Evolutionary conservation across 2,888 invertebrate species (phyloP), one percentile per base, ranked within the genome.

Genomic region (Aphrophora alni): DNA sequence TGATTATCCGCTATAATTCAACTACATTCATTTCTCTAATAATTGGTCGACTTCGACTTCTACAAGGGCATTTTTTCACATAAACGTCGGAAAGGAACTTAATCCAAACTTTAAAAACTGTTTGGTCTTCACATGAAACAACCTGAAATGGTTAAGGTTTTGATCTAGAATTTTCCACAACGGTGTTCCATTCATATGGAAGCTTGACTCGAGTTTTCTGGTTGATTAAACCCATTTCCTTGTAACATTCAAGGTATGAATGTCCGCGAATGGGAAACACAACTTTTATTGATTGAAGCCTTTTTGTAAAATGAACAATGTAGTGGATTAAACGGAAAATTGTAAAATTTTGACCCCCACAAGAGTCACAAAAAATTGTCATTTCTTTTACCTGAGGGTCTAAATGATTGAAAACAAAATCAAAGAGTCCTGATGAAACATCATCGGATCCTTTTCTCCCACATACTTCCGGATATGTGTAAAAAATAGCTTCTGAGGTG

Each of bases 221-320:
- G 44, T 85, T 84, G 26, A 85, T 78, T 27, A 84, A 77, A n/a
- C 83, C 83, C 78, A 85, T 82, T 72, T 85, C 80, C 74, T 83
- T 84, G 77, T 86, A 85, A 70, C 84, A 83, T 73, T 85, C 84
- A 24, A 84, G 24, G 78, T 85, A 85, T 10, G 83, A 85, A 72
- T 82, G 78, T 26, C 82, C 81, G 51, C 82, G 12, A 69, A 81
- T 33, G 10, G 82, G 82, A 72, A 77, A 81, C 24, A 75, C 75
- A 27, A 82, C 73, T 79, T 77, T 73, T 51, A 83, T 21, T 78
- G 59, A 73, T 76, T 78, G 70, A 7, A 81, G 59, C 24, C 75
- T n/a, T 27, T 78, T 75, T 14, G 24, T 51, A 21, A 28, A 26
- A 71, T 82, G 77, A 27, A 82, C 82, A 24, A 82, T 28, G 44